phyloP scores from a whole-genome alignment of 1,140 invertebrate genomes.

The Meloidogyne exigua region DNA sequence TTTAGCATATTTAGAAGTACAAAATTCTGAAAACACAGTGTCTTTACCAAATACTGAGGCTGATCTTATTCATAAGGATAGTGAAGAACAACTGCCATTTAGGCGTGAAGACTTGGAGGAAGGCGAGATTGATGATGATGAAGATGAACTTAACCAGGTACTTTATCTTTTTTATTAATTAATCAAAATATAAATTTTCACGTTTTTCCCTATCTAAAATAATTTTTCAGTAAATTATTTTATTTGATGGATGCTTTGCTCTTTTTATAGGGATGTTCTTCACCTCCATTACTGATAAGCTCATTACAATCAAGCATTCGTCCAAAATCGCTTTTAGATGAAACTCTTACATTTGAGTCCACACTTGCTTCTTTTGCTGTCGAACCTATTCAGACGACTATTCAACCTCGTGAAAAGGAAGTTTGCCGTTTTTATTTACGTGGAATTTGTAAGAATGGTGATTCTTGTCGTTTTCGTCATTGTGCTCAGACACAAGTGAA shows the following conservation, averaged over 20 bases:
- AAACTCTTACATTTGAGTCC: not conserved
- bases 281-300: not conserved
- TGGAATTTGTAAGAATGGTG: conserved; percentile 27
- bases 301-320: not conserved
- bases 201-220: no score
- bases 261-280: not conserved
- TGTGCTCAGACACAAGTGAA: not conserved
- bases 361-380: not conserved
- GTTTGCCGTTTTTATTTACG: conserved; percentile 16
- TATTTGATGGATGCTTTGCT: no score
- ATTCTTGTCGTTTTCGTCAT: conserved; percentile 17
- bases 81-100: not conserved
- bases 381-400: not conserved
- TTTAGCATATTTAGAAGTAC: no score
- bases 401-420: not conserved
- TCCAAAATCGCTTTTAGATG: not conserved
- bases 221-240: no score
- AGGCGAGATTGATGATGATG: not conserved
- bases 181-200: not conserved
- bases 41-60: not conserved
- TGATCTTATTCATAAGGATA: not conserved
- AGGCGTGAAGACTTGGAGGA: not conserved
- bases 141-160: not conserved
- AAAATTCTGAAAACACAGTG: not conserved
- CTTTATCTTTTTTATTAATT: not conserved